phyloP scores from a whole-genome alignment of 1,140 invertebrate species.

The Anthonomus grandis region DNA sequence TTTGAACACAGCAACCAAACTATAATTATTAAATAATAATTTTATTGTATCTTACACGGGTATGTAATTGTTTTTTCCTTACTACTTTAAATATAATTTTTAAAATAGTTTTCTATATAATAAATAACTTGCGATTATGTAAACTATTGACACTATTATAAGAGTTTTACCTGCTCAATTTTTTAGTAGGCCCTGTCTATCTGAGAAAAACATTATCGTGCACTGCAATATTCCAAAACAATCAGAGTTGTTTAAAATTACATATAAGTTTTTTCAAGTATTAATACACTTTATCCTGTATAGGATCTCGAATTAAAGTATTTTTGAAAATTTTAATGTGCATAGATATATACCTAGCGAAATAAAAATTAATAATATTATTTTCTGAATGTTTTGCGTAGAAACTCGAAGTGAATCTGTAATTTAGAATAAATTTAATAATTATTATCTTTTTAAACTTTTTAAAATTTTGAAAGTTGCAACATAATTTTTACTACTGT shows the following conservation, averaged over 20 bases:
- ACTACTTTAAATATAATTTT: slow-evolving; percentile 28
- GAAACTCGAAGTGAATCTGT: too few species aligned
- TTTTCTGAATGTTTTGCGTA: not conserved
- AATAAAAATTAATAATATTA: not conserved
- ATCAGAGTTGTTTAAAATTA: not conserved
- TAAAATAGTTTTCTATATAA: slow-evolving; percentile 12
- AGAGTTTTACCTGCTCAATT: slow-evolving; percentile 5
- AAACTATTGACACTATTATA: not conserved
- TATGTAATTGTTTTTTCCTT: slow-evolving; percentile 34
- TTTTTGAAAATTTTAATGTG: too few species aligned
- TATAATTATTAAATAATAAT: slow-evolving; percentile 31
- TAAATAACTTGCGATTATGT: slow-evolving; percentile 10
- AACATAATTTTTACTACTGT: too few species aligned
- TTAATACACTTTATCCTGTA: not conserved
- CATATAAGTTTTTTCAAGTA: not conserved
- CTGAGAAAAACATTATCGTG: not conserved
- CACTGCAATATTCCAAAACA: not conserved
- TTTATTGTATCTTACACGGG: slow-evolving; percentile 29
- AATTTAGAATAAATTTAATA: too few species aligned
- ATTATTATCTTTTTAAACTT: too few species aligned
- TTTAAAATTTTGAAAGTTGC: too few species aligned
- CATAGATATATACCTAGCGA: not conserved
- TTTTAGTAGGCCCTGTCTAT: slow-evolving; percentile 21
- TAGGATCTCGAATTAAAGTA: too few species aligned
- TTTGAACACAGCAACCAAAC: too few species aligned